These are phyloP conservation scores for Herpailurus yagouaroundi DNA, from an alignment of 2,113 vertebrate genomes.

Conservation along the genomic window DNA sequence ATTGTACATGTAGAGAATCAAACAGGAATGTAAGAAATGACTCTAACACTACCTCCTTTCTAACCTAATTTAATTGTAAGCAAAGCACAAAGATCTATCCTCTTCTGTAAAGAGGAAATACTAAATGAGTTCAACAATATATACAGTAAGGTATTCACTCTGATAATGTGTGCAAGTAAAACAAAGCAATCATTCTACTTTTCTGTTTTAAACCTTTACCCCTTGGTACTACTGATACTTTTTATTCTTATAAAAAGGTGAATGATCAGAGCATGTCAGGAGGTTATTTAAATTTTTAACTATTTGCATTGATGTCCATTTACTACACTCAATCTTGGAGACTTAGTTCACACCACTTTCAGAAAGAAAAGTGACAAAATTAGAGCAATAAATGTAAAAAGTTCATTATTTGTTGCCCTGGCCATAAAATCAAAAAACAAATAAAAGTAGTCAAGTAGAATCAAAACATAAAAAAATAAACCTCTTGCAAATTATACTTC, in stretches of 20 bases:
- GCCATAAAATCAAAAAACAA: neutral
- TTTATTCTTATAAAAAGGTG: neutral
- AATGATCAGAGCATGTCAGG: neutral
- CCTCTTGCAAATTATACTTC: neutral
- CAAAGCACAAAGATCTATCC: neutral
- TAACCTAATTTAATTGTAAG: neutral
- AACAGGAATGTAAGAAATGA: neutral
- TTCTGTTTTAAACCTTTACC: neutral
- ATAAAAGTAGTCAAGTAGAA: neutral
- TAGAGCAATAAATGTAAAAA: neutral
- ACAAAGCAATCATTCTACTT: constrained; percentile 14
- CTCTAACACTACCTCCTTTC: neutral
- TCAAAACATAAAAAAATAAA: neutral
- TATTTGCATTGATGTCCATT: neutral
- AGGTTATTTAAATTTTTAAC: constrained; percentile 21
- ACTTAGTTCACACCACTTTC: neutral
- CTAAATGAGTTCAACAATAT: neutral
- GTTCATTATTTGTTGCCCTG: neutral
- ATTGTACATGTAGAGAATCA: neutral
- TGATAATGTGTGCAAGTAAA: neutral
- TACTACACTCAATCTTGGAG: neutral
- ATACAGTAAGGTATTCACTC: neutral
- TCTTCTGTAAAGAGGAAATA: neutral
- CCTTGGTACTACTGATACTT: neutral
- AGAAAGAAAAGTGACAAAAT: neutral